Conservation (phyloP, 2,797 vertebrate genomes). For the Menidia menidia region DNA sequence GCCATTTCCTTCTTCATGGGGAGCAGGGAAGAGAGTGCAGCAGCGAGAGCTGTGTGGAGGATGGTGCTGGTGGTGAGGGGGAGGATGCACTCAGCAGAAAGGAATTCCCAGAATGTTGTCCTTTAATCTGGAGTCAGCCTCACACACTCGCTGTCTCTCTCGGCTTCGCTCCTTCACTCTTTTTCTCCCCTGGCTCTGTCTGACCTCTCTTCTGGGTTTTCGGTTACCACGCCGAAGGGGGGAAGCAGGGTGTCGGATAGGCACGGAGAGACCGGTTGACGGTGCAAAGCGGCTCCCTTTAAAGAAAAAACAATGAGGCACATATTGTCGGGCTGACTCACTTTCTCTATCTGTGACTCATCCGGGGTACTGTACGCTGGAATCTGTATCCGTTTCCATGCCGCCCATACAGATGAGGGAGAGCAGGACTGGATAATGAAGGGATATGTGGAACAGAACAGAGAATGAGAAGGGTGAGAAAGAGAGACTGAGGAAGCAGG, state of each 20-base stretch:
- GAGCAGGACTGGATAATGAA: constrained; percentile 38
- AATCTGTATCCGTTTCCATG: constrained; percentile 39
- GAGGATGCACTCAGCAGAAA: constrained; percentile 87
- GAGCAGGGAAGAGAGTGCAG: constrained; percentile 45
- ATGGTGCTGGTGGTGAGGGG: constrained; percentile 58
- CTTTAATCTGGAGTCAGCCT: constrained; percentile 91
- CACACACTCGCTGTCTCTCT: constrained; percentile 84
- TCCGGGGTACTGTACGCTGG: constrained; percentile 18
- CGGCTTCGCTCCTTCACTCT: constrained; percentile 44
- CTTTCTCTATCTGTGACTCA: constrained; percentile 34
- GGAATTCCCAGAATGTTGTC: constrained; percentile 96
- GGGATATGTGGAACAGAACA: constrained; percentile 63
- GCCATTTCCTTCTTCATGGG: constrained; percentile 69
- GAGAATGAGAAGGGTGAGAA: constrained; percentile 66
- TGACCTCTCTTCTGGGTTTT: constrained; percentile 61
- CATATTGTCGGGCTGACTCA: constrained; percentile 32
- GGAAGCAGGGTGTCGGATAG: constrained; percentile 39
- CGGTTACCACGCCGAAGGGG: constrained; percentile 52
- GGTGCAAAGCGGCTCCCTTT: constrained; percentile 52
- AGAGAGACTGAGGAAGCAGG: constrained; percentile 59
- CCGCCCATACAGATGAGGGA: constrained; percentile 27
- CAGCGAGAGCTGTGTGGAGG: constrained; percentile 64
- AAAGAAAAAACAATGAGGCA: constrained; percentile 18
- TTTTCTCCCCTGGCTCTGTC: constrained; percentile 50
- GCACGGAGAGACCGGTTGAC: constrained; percentile 31